Evolutionary conservation across 2,113 vertebrate genomes (phyloP).

Genomic region (Rhombomys opimus): DNA sequence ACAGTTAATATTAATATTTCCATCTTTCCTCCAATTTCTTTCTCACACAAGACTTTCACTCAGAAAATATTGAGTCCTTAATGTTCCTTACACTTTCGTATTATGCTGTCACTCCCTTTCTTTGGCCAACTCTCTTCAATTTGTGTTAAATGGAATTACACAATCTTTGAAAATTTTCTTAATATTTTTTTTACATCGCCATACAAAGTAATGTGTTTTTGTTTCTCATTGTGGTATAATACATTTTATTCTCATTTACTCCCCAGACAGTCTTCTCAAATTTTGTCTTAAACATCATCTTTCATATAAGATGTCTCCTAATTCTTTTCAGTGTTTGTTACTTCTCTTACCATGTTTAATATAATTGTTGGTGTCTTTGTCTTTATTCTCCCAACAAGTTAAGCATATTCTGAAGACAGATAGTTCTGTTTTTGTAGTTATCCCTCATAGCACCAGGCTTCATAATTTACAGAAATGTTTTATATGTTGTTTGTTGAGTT

Average conservation of each 20-base stretch:
- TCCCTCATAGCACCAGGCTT: neutral
- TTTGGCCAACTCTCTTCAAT: neutral
- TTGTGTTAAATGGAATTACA: neutral
- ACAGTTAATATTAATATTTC: conserved; percentile 3
- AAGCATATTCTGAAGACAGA: conserved; percentile 6
- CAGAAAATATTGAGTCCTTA: neutral
- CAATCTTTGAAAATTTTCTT: neutral
- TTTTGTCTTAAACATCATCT: neutral
- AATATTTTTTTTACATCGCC: neutral
- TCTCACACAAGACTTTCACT: neutral
- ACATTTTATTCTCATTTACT: neutral
- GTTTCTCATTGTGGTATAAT: neutral
- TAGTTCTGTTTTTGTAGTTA: neutral
- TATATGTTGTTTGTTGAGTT: neutral
- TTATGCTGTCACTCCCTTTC: neutral
- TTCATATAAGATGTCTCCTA: neutral
- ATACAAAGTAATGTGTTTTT: neutral
- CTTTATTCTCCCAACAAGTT: neutral
- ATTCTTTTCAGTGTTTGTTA: neutral
- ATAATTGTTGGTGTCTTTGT: neutral
- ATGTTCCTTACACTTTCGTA: neutral
- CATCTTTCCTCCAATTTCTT: neutral
- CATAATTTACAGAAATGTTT: neutral
- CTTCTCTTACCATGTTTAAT: neutral
- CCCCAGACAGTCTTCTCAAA: neutral